These are phyloP conservation scores for Arenicola marina DNA, from an alignment of 2,888 invertebrate genomes.

Conservation along the genomic window DNA sequence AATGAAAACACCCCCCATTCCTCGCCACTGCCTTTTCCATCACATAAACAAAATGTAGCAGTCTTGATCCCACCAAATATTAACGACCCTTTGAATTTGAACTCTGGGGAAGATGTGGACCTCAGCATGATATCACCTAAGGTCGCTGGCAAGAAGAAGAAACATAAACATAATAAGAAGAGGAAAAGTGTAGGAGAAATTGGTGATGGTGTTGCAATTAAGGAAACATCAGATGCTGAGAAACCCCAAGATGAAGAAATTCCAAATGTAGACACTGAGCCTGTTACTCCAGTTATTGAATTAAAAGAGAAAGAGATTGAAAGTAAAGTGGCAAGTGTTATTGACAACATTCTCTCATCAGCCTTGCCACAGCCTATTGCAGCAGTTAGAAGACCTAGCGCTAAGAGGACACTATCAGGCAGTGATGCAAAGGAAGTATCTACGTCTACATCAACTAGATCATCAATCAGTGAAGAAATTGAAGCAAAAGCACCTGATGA, in stretches of 20 bases:
- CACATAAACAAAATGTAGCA: conserved; percentile 87
- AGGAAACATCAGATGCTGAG: neutral
- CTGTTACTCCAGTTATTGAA: neutral
- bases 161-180: conserved; percentile 26
- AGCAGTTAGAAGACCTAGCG: no score
- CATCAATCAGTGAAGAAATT: neutral
- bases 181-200: conserved; percentile 1
- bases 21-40: conserved; percentile 70
- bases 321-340: neutral
- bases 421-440: no score
- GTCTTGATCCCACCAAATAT: conserved; percentile 92
- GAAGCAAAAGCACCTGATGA: neutral
- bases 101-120: conserved; percentile 52
- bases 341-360: neutral
- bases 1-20: conserved; percentile 91
- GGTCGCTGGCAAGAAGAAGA: conserved; percentile 37
- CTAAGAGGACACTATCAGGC: neutral
- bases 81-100: conserved; percentile 85
- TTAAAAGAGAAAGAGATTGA: neutral
- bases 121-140: conserved; percentile 25
- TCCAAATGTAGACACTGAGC: neutral
- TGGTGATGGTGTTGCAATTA: neutral
- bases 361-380: neutral
- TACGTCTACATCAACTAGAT: no score
- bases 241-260: neutral